Evolutionary conservation across 2,797 vertebrate species (phyloP), one percentile per base, ranked within the genome.

Genomic region (Typhlichthys eigenmanni): DNA sequence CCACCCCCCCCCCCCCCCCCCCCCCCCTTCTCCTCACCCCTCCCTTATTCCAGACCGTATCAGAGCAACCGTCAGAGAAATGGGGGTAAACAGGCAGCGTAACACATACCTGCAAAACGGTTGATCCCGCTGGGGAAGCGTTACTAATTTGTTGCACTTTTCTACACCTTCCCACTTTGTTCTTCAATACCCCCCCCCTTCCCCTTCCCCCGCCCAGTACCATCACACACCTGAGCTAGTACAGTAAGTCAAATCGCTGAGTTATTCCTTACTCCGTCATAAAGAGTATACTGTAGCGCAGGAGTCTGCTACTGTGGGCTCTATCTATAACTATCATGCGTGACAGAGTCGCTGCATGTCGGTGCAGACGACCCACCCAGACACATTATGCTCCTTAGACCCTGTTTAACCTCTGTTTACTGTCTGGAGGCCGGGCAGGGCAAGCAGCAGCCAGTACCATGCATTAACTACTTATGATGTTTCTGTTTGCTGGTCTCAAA

Each of bases 141-240:
- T 10, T 3, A 46, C 68, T 85, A 78, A 87, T 90, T 91, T 85
- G 87, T 84, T 85, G 55, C 68, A 55, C 71, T 89, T 88, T 81
- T 13, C 75, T 68, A 61, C 69, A 86, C 89, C 87, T 88, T 86
- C 84, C 87, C 82, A 80, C 73, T 79, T 80, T 76, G 86, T 88
- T 88, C 72, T 58, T 61, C 47, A 58, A 61, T 29, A 74, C 68
- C 60, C 32, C 61, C 66, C 53, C 57, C n/a, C 13, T 65, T 68
- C 80, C 72, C 78, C 80, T 13, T 13, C 29, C 32, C 76, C 79
- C 53, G 2, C 47, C 54, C 17, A 45, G 29, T 24, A 58, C 67
- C 50, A 53, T 65, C 43, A 16, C 54, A 68, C 38, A 43, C 38
- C 38, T 43, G 38, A 43, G 38, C 38, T 43, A 43, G 38, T 43